Conservation (phyloP, 1,140 invertebrate species). For the Manduca sexta region DNA sequence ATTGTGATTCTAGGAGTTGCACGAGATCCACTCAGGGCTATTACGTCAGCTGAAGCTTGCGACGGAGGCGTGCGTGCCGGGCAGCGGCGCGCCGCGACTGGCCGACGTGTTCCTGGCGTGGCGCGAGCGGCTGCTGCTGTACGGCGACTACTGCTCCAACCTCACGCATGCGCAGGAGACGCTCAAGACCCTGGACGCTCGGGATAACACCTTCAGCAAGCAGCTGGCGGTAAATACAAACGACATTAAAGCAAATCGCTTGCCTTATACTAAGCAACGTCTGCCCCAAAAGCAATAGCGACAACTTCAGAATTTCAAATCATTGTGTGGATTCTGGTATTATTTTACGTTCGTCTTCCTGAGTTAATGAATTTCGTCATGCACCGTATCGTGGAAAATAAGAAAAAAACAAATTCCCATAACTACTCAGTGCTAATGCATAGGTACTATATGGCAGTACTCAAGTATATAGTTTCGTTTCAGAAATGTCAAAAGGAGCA, state of each 20-base stretch:
- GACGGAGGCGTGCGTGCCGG: conserved; percentile 67
- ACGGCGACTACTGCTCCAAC: conserved; percentile 97
- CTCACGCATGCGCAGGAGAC: conserved; percentile 77
- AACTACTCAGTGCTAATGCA: too few species aligned
- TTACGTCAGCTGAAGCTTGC: conserved; percentile 86
- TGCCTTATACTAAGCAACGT: too few species aligned
- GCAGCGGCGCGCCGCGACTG: conserved; percentile 58
- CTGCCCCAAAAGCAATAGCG: too few species aligned
- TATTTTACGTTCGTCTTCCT: too few species aligned
- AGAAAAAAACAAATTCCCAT: too few species aligned
- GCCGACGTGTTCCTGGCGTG: conserved; percentile 90
- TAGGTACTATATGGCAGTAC: too few species aligned
- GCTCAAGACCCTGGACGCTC: conserved; percentile 48
- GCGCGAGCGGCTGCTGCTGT: conserved; percentile 92
- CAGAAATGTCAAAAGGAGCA: conserved; percentile 94
- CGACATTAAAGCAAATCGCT: too few species aligned
- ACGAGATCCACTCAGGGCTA: conserved; percentile 90
- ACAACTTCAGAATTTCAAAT: too few species aligned
- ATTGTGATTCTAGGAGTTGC: conserved; percentile 83
- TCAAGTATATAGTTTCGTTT: conserved; percentile 23
- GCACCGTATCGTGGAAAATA: too few species aligned
- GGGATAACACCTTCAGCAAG: conserved; percentile 52
- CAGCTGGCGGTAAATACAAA: conserved; percentile 38
- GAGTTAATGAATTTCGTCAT: not conserved
- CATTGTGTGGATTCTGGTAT: too few species aligned